Evolutionary conservation across 2,113 vertebrate genomes (phyloP).

Genomic region (Castor canadensis): DNA sequence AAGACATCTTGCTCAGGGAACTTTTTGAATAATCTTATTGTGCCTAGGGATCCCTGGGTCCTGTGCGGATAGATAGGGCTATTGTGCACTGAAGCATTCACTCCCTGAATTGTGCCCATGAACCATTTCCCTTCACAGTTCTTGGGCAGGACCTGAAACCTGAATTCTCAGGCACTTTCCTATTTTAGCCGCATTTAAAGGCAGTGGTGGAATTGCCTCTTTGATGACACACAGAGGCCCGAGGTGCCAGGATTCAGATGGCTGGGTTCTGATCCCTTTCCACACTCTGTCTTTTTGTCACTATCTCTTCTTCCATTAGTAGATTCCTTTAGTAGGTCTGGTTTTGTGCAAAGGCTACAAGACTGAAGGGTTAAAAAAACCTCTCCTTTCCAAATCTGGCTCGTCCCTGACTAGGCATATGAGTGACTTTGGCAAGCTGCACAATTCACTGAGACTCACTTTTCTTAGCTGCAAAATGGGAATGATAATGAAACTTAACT

Average conservation of each 20-base stretch:
- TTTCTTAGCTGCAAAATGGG: constrained; percentile 44
- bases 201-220: not conserved
- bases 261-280: not conserved
- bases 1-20: not conserved
- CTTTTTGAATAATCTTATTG: not conserved
- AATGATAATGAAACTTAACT: not conserved
- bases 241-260: not conserved
- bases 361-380: not conserved
- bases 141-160: not conserved
- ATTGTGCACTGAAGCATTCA: not conserved
- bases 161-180: not conserved
- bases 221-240: not conserved
- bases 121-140: not conserved
- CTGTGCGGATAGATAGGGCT: no score
- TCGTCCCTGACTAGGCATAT: not conserved
- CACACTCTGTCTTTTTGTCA: not conserved
- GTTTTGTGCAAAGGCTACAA: not conserved
- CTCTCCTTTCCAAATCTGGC: not conserved
- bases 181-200: not conserved
- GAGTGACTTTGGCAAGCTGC: not conserved
- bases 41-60: not conserved
- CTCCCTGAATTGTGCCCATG: not conserved
- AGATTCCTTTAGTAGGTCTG: not conserved
- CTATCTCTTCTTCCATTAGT: not conserved
- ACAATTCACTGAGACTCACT: not conserved